A percentile compares a stretch with the other conserved stretches of the same genome.
phyloP scores from a whole-genome alignment of 2,113 vertebrate genomes.

The Merops nubicus region DNA sequence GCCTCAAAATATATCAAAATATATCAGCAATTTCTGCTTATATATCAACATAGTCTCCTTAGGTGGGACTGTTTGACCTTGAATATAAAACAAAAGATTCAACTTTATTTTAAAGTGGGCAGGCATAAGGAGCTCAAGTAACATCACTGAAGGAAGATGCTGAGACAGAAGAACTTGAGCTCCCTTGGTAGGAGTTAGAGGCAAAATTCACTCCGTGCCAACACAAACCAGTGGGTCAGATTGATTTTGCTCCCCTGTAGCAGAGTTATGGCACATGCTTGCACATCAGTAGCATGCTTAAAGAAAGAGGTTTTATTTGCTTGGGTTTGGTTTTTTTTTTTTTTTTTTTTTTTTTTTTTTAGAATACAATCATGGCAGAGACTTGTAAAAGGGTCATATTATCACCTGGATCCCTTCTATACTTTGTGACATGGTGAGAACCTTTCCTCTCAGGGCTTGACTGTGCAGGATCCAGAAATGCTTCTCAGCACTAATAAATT shows the following conservation, averaged over 20 bases:
- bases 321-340: neutral
- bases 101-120: neutral
- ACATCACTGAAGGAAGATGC: neutral
- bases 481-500: neutral
- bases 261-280: neutral
- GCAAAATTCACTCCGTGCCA: neutral
- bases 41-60: neutral
- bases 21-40: too few relatives aligned
- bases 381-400: neutral
- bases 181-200: neutral
- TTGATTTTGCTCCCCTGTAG: neutral
- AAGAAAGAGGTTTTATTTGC: neutral
- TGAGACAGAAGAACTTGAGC: neutral
- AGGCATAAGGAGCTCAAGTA: neutral
- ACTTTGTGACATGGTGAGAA: neutral
- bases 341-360: neutral
- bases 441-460: neutral
- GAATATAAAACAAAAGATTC: neutral
- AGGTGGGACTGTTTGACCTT: neutral
- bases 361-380: neutral
- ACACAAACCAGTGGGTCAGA: rapidly evolving
- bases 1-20: neutral
- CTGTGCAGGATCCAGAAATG: neutral
- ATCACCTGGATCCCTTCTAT: neutral
- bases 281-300: neutral